Percentiles rank a stretch among this genome's conserved stretches.
Conservation (phyloP, 2,888 invertebrate species). For the Ptychoptera albimana region DNA sequence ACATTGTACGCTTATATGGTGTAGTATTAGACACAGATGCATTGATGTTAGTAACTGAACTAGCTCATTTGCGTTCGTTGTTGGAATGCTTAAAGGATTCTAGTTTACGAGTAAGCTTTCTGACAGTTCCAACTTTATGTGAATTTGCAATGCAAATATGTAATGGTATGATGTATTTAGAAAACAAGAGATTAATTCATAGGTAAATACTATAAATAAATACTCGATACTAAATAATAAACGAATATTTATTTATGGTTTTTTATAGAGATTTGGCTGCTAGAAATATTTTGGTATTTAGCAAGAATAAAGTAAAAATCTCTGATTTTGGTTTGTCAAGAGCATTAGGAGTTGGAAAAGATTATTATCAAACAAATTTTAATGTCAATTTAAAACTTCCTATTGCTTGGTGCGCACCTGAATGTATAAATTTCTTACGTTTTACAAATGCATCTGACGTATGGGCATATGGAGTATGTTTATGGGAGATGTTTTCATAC, state of each 20-base stretch:
- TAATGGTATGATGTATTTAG: slow-evolving; percentile 96
- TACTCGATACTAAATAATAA: not conserved
- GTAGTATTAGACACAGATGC: slow-evolving; percentile 88
- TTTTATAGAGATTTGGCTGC: slow-evolving; percentile 81
- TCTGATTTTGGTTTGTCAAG: slow-evolving; percentile 95
- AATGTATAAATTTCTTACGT: slow-evolving; percentile 87
- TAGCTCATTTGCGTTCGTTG: slow-evolving; percentile 87
- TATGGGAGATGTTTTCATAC: slow-evolving; percentile 99
- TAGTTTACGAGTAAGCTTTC: slow-evolving; percentile 71
- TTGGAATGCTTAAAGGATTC: slow-evolving; percentile 93
- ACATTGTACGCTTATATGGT: slow-evolving; percentile 93
- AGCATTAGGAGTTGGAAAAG: slow-evolving; percentile 92
- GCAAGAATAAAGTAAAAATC: slow-evolving; percentile 92
- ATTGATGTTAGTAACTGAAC: slow-evolving; percentile 73
- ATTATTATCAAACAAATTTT: slow-evolving; percentile 97
- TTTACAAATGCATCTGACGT: slow-evolving; percentile 96
- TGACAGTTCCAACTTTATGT: slow-evolving; percentile 79
- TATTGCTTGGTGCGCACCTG: slow-evolving; percentile 98
- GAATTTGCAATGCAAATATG: slow-evolving; percentile 93
- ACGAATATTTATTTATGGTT: not conserved
- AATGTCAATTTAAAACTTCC: slow-evolving; percentile 93
- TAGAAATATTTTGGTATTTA: slow-evolving; percentile 92
- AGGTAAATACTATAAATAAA: slow-evolving; percentile 32
- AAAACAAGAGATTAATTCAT: slow-evolving; percentile 91
- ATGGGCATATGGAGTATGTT: slow-evolving; percentile 95